A percentile compares a stretch with the other conserved stretches of the same genome.
phyloP scores from a whole-genome alignment of 1,140 invertebrate species.

The Lordiphosa mommai region DNA sequence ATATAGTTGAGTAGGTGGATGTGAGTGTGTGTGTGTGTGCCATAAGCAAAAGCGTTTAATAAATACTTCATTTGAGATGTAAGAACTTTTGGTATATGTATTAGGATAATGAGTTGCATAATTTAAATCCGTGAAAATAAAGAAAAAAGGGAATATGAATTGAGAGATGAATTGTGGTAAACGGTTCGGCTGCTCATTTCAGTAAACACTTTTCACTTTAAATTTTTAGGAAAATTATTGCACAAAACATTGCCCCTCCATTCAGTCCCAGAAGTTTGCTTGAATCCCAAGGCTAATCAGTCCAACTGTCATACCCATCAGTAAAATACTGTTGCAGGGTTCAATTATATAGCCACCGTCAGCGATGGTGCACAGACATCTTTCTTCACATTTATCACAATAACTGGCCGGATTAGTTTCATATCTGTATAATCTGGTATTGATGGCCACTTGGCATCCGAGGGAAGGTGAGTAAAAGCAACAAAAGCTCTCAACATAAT shows the following conservation, averaged over 20 bases:
- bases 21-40: neutral
- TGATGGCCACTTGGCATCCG: conserved; percentile 27
- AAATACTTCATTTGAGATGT: conserved; percentile 8
- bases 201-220: too few species aligned
- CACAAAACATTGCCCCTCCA: too few species aligned
- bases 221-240: too few species aligned
- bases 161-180: too few species aligned
- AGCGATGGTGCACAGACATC: neutral
- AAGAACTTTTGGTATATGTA: neutral
- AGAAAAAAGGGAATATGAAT: neutral
- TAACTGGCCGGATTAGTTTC: neutral
- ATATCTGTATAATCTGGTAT: neutral
- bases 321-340: neutral
- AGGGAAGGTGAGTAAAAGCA: conserved; percentile 23
- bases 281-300: too few species aligned
- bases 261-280: too few species aligned
- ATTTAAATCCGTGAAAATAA: neutral
- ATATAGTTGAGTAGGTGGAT: neutral
- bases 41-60: conserved; percentile 1
- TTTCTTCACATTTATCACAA: conserved; percentile 6
- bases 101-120: neutral
- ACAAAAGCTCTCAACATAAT: conserved; percentile 6
- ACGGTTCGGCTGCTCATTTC: too few species aligned
- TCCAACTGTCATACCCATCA: too few species aligned
- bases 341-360: neutral